phyloP scores from a whole-genome alignment of 2,113 vertebrate species.

The Ptychochromis oligacanthus region DNA sequence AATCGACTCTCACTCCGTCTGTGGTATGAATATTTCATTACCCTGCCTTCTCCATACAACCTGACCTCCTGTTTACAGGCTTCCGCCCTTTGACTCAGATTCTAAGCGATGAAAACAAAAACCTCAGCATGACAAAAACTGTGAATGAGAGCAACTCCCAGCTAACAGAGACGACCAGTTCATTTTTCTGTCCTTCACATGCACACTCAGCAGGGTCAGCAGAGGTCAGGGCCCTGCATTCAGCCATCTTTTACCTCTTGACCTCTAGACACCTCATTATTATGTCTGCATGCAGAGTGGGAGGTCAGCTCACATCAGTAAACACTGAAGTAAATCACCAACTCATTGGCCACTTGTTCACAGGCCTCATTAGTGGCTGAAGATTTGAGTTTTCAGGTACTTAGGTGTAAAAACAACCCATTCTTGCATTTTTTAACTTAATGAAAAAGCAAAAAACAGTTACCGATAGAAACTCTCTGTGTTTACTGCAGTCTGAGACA shows the following conservation, averaged over 20 bases:
- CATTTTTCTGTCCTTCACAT: slow-evolving; percentile 18
- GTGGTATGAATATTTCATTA: not conserved
- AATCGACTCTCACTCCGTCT: not conserved
- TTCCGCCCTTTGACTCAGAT: not conserved
- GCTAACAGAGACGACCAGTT: not conserved
- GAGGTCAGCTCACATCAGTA: slow-evolving; percentile 51
- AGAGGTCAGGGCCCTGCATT: slow-evolving; percentile 35
- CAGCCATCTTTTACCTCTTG: slow-evolving; percentile 59
- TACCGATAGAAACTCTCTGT: not conserved
- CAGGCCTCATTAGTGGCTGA: not conserved
- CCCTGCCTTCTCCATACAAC: not conserved
- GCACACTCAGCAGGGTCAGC: slow-evolving; percentile 36
- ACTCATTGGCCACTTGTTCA: slow-evolving; percentile 22
- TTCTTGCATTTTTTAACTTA: not conserved
- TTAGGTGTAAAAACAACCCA: not conserved
- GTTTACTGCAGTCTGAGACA: not conserved
- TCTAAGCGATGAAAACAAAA: slow-evolving; percentile 26
- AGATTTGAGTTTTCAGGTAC: not conserved
- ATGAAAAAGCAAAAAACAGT: not conserved
- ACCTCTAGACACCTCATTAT: slow-evolving; percentile 67
- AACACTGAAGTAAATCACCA: slow-evolving; percentile 57
- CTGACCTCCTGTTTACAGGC: slow-evolving; percentile 32
- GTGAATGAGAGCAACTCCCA: slow-evolving; percentile 11
- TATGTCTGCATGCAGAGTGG: slow-evolving; percentile 39
- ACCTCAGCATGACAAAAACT: not conserved